phyloP scores from a whole-genome alignment of 2,113 vertebrate species.

The Zeus faber region DNA sequence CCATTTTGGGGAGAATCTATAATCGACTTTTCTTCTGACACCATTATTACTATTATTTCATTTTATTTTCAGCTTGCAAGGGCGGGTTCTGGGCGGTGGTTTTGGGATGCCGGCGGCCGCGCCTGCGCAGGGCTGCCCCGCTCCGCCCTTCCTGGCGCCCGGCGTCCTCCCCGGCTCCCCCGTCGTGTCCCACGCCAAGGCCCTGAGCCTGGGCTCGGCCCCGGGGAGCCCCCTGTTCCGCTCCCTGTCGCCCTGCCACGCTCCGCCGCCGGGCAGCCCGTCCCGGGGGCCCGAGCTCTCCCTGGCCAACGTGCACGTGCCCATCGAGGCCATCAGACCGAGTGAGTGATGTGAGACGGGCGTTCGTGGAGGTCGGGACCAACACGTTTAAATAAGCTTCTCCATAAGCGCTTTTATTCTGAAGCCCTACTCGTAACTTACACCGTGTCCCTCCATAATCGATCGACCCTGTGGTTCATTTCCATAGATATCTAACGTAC shows the following conservation, averaged over 20 bases:
- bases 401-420: too few species aligned
- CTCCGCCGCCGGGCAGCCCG: conserved; percentile 80
- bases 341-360: too few species aligned
- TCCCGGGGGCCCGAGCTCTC: conserved; percentile 78
- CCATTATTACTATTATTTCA: not conserved
- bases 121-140: conserved; percentile 32
- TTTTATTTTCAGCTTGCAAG: conserved; percentile 38
- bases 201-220: conserved; percentile 51
- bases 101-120: conserved; percentile 44
- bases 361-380: too few species aligned
- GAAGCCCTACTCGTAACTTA: too few species aligned
- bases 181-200: conserved; percentile 55
- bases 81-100: conserved; percentile 40
- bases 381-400: too few species aligned
- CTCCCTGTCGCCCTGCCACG: conserved; percentile 75
- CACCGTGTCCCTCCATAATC: too few species aligned
- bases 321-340: conserved; percentile 90
- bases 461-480: too few species aligned
- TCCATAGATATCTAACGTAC: too few species aligned
- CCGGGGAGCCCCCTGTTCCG: conserved; percentile 84
- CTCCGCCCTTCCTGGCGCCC: conserved; percentile 60
- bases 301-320: conserved; percentile 84
- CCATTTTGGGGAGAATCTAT: too few species aligned
- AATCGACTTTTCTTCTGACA: too few species aligned
- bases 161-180: conserved; percentile 64